phyloP scores from a whole-genome alignment of 2,113 vertebrate genomes.

The Eulacestoma nigropectus region DNA sequence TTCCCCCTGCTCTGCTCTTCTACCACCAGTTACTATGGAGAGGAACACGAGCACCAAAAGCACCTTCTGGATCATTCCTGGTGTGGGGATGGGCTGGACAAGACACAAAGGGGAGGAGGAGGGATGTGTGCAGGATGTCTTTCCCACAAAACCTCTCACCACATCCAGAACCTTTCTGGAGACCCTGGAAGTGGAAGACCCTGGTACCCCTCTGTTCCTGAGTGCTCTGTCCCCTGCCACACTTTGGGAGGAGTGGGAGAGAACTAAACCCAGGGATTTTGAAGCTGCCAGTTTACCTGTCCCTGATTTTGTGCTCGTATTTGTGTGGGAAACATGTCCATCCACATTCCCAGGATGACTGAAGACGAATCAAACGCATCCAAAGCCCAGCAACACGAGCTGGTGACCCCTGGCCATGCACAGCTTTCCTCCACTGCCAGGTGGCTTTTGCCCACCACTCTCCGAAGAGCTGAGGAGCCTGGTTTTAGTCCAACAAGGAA shows the following conservation, averaged over 20 bases:
- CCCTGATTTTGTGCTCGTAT: neutral
- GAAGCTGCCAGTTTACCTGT: neutral
- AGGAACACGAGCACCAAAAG: neutral
- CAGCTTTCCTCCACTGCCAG: neutral
- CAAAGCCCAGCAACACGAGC: neutral
- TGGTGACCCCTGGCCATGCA: neutral
- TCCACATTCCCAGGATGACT: neutral
- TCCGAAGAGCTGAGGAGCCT: neutral
- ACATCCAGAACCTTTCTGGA: neutral
- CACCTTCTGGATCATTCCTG: neutral
- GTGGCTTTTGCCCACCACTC: neutral
- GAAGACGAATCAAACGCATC: neutral
- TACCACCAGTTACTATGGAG: neutral
- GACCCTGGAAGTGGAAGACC: neutral
- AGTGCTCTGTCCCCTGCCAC: neutral
- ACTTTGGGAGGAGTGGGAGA: neutral
- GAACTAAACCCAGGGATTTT: accelerated
- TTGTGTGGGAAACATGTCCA: neutral
- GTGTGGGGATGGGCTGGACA: neutral
- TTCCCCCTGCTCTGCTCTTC: neutral
- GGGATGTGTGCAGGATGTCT: neutral
- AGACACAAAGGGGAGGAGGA: neutral
- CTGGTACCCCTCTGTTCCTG: accelerated
- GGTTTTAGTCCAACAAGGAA: neutral
- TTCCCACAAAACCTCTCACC: neutral